Base-by-base conservation (phyloP, 2,888 invertebrate species). In the Noctua pronuba region DNA sequence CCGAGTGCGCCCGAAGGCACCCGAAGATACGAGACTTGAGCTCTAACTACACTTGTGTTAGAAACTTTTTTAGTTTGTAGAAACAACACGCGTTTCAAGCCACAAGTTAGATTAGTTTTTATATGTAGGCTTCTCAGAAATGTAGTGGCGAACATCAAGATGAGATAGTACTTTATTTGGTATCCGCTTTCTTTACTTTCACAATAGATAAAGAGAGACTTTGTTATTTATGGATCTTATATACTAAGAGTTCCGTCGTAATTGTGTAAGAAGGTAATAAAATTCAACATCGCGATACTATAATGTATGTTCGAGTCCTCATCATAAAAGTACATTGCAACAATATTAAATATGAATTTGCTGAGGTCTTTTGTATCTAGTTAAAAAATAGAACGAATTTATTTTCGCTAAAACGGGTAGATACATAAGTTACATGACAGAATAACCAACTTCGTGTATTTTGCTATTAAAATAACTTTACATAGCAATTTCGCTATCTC, bases 81-180 rank as follows among this genome's bases (percentile, higher is more conserved):
- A 75, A 73, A 79, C 80, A 69, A 75, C 46, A 82, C 75, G 69
- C 70, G 73, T 73, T 73, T 69, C 28, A 79, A 79, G 69, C 83
- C 74, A 62, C 86, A 86, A 83, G 79, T 86, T 86, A 79, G 80
- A 86, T 86, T 87, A 76, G 81, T 88, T 86, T 86, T 78, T 84
- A 73, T 64, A 73, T 64, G 62, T 82, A 66, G 65, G 58, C 44
- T 77, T 73, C 71, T 24, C 31, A 58, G 60, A 62, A 68, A 82
- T 60, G 13, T 67, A 73, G 44, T 70, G 49, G 66, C 52, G 4
- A 52, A 73, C 58, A 75, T 66, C 71, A 64, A 76, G 81, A 75
- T 69, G 52, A 67, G 69, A 66, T 75, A 41, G 70, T 52, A 44
- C 46, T 62, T 55, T 70, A 44, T 79, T 49, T 24, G 41, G 46